phyloP scores from a whole-genome alignment of 1,140 invertebrate species.

The Diprion similis region DNA sequence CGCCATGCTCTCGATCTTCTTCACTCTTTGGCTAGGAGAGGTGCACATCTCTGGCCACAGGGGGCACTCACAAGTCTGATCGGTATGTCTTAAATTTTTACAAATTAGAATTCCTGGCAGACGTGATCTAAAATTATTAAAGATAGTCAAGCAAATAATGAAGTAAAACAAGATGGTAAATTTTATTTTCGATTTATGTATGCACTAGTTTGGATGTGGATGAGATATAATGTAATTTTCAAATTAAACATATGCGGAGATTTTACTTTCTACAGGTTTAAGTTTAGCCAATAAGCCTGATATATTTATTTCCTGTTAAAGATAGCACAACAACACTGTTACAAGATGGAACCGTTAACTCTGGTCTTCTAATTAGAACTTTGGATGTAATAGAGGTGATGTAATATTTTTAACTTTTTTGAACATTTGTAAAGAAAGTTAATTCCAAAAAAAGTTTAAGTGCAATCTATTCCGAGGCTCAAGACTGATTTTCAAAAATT shows the following conservation, averaged over 20 bases:
- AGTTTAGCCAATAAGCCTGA: background rate
- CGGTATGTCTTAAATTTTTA: slow-evolving; percentile 33
- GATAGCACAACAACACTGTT: slow-evolving; percentile 54
- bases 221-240: too few species aligned
- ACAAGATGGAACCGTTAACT: slow-evolving; percentile 53
- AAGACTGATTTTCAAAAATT: slow-evolving; percentile 12
- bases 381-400: slow-evolving; percentile 57
- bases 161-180: too few species aligned
- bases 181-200: too few species aligned
- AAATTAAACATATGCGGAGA: too few species aligned
- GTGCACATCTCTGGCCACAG: slow-evolving; percentile 84
- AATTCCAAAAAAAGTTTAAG: too few species aligned
- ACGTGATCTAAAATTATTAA: background rate
- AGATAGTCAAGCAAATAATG: too few species aligned
- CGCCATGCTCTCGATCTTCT: slow-evolving; percentile 78
- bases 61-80: slow-evolving; percentile 72
- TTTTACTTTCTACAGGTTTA: too few species aligned
- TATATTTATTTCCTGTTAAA: slow-evolving; percentile 33
- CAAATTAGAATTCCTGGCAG: slow-evolving; percentile 47
- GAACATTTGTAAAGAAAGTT: too few species aligned
- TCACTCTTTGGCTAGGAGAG: slow-evolving; percentile 75
- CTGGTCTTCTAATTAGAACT: slow-evolving; percentile 53
- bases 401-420: slow-evolving; percentile 8
- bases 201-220: too few species aligned
- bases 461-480: background rate